Base-by-base conservation (phyloP, 2,888 invertebrate genomes). In the Ephialtes manifestator region DNA sequence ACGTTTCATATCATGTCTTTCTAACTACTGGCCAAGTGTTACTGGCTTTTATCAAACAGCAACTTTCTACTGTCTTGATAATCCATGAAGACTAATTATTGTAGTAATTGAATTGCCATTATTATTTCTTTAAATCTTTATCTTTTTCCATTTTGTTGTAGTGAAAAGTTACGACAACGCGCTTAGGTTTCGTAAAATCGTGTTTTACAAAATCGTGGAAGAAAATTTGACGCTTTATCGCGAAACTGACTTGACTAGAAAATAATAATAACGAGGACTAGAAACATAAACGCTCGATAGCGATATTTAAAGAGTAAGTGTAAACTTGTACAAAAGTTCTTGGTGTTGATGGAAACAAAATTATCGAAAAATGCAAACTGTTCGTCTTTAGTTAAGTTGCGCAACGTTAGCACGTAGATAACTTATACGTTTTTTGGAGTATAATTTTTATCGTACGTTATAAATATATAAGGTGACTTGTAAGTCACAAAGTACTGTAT, bases 251-350 rank as follows among this genome's bases (percentile, higher is more conserved):
- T 75, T 85, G 87, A 87, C 87, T 84, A 87, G 81, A 77, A 78
- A 77, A 83, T 72, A 74, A 74, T 71, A 80, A 60, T 43, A 86
- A 83, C 83, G 75, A 82, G 75, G 90, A 90, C 90, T 90, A 90
- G 90, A 90, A 89, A 87, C 53, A 75, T 78, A 80, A 83, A 81
- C 60, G 74, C 71, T 83, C 81, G 72, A 75, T 28, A 63, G 58
- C 46, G 35, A 55, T 46, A 35, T 53, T 72, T 53, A 83, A 81
- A 53, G 31, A 70, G 74, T 72, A 78, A 80, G 39, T 82, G 58
- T 75, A 58, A 67, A 87, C 78, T 63, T 85, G 86, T 88, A 88
- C 68, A 82, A 85, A 78, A 71, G 31, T 65, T 71, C 48, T 35
- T 71, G 63, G 43, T 11, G 48, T 53, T 67, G 24, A 55, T 63